These are phyloP conservation scores for Aspidiotus destructor DNA, from an alignment of 2,888 invertebrate genomes.

Conservation along the genomic window DNA sequence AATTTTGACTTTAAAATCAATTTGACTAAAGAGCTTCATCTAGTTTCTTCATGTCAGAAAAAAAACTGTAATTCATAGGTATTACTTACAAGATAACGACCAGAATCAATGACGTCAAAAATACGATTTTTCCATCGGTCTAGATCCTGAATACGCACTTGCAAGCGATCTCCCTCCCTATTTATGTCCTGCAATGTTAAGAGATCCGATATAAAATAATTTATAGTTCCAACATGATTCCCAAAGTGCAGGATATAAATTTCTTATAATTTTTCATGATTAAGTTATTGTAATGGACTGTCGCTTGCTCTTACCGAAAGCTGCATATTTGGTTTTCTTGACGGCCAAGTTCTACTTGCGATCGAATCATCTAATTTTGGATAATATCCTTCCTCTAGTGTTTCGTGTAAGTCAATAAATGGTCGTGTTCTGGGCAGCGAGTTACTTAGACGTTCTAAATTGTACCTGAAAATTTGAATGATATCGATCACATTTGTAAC, in stretches of 20 bases:
- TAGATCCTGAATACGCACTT: conserved; percentile 56
- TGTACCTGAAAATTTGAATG: conserved; percentile 51
- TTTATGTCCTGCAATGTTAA: conserved; percentile 51
- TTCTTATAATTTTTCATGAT: neutral
- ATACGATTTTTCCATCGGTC: conserved; percentile 68
- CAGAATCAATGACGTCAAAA: conserved; percentile 58
- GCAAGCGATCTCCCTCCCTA: conserved; percentile 58
- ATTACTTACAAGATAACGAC: conserved; percentile 38
- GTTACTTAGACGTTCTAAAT: conserved; percentile 65
- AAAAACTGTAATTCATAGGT: neutral
- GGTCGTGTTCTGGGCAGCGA: conserved; percentile 54
- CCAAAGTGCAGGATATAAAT: neutral
- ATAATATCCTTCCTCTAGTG: conserved; percentile 70
- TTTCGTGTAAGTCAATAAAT: conserved; percentile 55
- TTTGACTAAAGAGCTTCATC: too few species aligned
- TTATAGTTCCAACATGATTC: too few species aligned
- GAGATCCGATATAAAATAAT: neutral
- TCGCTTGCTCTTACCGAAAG: conserved; percentile 36
- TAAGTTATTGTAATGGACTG: neutral
- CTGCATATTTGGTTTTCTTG: conserved; percentile 44
- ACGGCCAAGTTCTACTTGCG: conserved; percentile 65
- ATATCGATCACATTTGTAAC: neutral
- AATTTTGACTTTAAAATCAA: too few species aligned
- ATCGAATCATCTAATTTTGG: conserved; percentile 71
- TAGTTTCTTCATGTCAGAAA: too few species aligned